Percentiles rank a stretch among this genome's conserved stretches.
These are phyloP conservation scores for Tetranychus piercei DNA, from an alignment of 2,888 invertebrate genomes.

Conservation along the genomic window DNA sequence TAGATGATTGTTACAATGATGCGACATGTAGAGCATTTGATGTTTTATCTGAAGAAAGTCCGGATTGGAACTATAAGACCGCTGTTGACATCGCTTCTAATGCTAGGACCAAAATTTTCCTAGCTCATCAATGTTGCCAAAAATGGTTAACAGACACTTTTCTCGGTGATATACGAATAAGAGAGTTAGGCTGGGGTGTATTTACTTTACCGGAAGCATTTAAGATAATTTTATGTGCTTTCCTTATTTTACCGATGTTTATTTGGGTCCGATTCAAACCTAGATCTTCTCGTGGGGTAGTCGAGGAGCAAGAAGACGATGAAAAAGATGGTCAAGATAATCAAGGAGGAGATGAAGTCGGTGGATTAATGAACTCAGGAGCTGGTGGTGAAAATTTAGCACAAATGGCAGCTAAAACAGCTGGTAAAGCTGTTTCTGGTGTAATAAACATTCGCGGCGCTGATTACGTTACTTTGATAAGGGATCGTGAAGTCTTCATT, in stretches of 20 bases:
- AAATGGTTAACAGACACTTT: slow-evolving; percentile 36
- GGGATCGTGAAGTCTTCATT: slow-evolving; percentile 22
- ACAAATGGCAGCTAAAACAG: neutral
- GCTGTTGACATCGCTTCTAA: slow-evolving; percentile 34
- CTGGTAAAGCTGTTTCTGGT: neutral
- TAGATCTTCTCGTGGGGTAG: slow-evolving; percentile 9
- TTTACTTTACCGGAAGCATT: slow-evolving; percentile 31
- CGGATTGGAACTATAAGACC: slow-evolving; percentile 33
- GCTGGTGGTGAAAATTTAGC: neutral
- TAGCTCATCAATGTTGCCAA: slow-evolving; percentile 38
- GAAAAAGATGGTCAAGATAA: slow-evolving; percentile 21
- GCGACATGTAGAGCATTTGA: slow-evolving; percentile 31
- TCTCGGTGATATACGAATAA: slow-evolving; percentile 32
- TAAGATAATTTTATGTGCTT: slow-evolving; percentile 31
- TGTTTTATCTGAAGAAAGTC: slow-evolving; percentile 31
- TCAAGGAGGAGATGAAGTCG: slow-evolving; percentile 22
- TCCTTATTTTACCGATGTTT: slow-evolving; percentile 34
- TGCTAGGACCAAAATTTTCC: slow-evolving; percentile 33
- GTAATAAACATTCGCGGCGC: neutral
- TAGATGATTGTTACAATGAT: slow-evolving; percentile 31
- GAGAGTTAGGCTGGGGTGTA: slow-evolving; percentile 32
- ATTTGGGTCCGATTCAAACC: slow-evolving; percentile 29
- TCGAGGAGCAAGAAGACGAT: slow-evolving; percentile 23
- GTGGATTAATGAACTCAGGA: neutral
- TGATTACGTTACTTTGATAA: slow-evolving; percentile 13